These are phyloP conservation scores for Centroberyx gerrardi DNA, from an alignment of 2,797 vertebrate genomes.

Conservation along the genomic window DNA sequence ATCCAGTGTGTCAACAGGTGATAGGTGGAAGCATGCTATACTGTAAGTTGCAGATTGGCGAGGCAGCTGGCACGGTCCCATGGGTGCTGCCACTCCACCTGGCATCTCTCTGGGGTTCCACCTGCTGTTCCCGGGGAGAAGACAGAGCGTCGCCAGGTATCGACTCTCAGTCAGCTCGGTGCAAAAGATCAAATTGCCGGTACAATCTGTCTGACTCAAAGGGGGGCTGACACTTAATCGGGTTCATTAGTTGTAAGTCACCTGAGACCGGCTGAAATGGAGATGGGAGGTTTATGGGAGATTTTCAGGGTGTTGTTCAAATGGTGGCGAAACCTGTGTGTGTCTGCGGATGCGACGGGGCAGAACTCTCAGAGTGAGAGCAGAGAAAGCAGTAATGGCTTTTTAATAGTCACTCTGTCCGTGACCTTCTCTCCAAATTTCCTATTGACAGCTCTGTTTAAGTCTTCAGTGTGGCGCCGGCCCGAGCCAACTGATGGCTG, in stretches of 20 bases:
- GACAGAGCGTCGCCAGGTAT: conserved; percentile 27
- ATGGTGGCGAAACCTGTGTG: not conserved
- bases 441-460: not conserved
- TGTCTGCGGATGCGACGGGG: not conserved
- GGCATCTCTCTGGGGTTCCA: conserved; percentile 51
- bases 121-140: conserved; percentile 52
- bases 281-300: conserved; percentile 13
- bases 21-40: conserved; percentile 12
- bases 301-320: conserved; percentile 8
- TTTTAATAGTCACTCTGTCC: conserved; percentile 18
- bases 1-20: conserved; percentile 35
- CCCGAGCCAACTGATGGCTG: conserved; percentile 5
- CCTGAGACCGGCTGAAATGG: conserved; percentile 18
- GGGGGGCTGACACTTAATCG: conserved; percentile 38
- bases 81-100: conserved; percentile 53
- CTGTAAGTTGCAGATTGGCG: conserved; percentile 38
- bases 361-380: conserved; percentile 3
- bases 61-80: conserved; percentile 59
- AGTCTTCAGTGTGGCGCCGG: not conserved
- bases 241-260: conserved; percentile 41
- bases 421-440: conserved; percentile 4
- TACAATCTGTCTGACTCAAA: conserved; percentile 22
- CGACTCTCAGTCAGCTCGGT: conserved; percentile 30
- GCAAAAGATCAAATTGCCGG: conserved; percentile 53
- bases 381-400: not conserved